Base-by-base conservation (phyloP, 2,113 vertebrate genomes). In the Semicossyphus pulcher region DNA sequence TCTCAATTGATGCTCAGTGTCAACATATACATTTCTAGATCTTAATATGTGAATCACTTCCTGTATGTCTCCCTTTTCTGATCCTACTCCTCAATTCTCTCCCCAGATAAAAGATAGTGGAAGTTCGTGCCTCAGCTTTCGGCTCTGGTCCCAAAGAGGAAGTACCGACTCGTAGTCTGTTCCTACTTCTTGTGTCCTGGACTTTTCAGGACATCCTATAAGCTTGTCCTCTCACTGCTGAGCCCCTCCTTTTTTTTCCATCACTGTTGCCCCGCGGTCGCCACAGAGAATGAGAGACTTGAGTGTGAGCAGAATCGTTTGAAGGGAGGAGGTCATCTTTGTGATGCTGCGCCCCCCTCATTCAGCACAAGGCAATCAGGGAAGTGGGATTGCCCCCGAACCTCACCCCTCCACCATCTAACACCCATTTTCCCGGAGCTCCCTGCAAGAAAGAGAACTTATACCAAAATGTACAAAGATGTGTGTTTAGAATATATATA, bases 401-500 rank as follows among this genome's bases (percentile, higher is more conserved):
- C 84, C 83, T 76, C 83, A 51, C 61, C 72, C 83, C 66, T 80
- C 60, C 20, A 56, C 73, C 77, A 76, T 77, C 80, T 74, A 79
- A 83, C 63, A 52, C 65, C 82, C 85, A 36, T 69, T 78, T 66
- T 47, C 83, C 78, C 48, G 32, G 73, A 85, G 47, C 77, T 85
- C 83, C 88, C 70, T 84, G 85, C 76, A 89, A 86, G 84, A 90
- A 86, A 87, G 78, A 91, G 89, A 92, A 91, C 92, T 92, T 90
- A 91, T 91, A 92, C 92, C 91, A 93, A 92, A 93, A 91, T 94
- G 92, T 94, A 93, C 86, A 94, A 91, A 94, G 88, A 89, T 89
- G 84, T 92, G 88, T 91, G 89, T 92, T 89, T 87, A 91, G 82
- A 84, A 92, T 91, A 89, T 91, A 92, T 90, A 89, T 92, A 89